These are phyloP conservation scores for Ophiothrix spiculata DNA, from an alignment of 35 echinoderm and acorn worm species.

Conservation along the genomic window DNA sequence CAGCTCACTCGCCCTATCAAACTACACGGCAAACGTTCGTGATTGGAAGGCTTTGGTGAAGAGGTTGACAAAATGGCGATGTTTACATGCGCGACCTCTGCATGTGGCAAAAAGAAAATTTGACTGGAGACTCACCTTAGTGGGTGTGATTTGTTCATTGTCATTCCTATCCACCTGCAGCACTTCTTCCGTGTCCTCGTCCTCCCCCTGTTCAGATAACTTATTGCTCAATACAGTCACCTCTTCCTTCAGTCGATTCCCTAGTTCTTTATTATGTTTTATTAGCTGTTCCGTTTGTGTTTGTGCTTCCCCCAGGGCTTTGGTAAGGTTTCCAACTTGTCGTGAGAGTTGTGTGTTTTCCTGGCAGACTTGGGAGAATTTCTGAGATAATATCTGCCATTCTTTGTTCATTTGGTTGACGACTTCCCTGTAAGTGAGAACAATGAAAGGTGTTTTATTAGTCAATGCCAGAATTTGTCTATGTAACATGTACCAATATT, in stretches of 20 bases:
- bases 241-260: slow-evolving; percentile 24
- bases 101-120: no score
- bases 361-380: slow-evolving; percentile 78
- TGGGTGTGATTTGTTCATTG: slow-evolving; percentile 20
- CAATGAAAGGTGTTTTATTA: no score
- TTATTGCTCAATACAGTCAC: slow-evolving; percentile 2
- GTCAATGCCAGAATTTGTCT: no score
- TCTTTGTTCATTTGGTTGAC: slow-evolving; percentile 87
- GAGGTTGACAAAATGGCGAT: no score
- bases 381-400: slow-evolving; percentile 77
- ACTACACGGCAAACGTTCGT: no score
- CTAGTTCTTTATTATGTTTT: slow-evolving; percentile 17
- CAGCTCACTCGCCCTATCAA: no score
- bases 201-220: slow-evolving; percentile 13
- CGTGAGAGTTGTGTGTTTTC: slow-evolving; percentile 61
- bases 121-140: not conserved
- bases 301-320: slow-evolving; percentile 28
- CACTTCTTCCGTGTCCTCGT: slow-evolving; percentile 13
- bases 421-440: slow-evolving; percentile 85
- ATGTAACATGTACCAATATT: no score
- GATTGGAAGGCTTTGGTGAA: no score
- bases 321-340: slow-evolving; percentile 41
- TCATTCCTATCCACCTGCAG: slow-evolving; percentile 29
- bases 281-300: slow-evolving; percentile 23
- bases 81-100: no score